phyloP scores from a whole-genome alignment of 2,888 invertebrate species.

The Marronus borbonicus region DNA sequence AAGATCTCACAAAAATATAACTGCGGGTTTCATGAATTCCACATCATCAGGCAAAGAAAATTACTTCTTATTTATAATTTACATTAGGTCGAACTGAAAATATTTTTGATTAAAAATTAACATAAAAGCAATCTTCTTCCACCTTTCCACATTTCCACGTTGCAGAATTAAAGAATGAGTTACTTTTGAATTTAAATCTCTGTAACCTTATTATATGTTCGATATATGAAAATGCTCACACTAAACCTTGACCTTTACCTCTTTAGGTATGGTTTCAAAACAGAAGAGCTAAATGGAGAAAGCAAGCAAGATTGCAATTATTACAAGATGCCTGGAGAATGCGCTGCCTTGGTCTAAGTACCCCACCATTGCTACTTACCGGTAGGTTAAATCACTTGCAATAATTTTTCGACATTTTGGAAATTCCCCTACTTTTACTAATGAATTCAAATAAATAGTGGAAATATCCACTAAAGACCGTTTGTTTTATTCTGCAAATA shows the following conservation, averaged over 20 bases:
- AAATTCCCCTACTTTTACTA: too few relatives aligned
- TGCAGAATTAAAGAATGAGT: too few relatives aligned
- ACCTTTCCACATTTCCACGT: too few relatives aligned
- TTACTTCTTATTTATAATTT: too few relatives aligned
- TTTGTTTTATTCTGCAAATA: not conserved
- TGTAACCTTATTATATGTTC: too few relatives aligned
- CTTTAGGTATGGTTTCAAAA: constrained; percentile 93
- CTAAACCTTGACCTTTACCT: constrained; percentile 16
- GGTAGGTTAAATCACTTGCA: constrained; percentile 56
- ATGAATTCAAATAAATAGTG: not conserved
- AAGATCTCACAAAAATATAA: too few relatives aligned
- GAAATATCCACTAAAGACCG: not conserved
- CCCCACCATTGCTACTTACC: constrained; percentile 68
- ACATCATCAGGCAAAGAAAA: too few relatives aligned
- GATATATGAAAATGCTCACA: not conserved
- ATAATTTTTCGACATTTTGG: not conserved
- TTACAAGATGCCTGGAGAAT: constrained; percentile 93
- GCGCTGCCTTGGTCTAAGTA: constrained; percentile 82
- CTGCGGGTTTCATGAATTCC: too few relatives aligned
- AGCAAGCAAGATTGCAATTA: constrained; percentile 88
- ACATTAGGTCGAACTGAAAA: too few relatives aligned
- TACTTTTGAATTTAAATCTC: too few relatives aligned
- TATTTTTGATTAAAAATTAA: too few relatives aligned
- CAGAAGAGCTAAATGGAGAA: constrained; percentile 91
- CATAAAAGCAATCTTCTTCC: too few relatives aligned